Percentiles rank a stretch among this genome's conserved stretches.
phyloP scores from a whole-genome alignment of 2,888 invertebrate genomes.

The Hypolimnas misippus region DNA sequence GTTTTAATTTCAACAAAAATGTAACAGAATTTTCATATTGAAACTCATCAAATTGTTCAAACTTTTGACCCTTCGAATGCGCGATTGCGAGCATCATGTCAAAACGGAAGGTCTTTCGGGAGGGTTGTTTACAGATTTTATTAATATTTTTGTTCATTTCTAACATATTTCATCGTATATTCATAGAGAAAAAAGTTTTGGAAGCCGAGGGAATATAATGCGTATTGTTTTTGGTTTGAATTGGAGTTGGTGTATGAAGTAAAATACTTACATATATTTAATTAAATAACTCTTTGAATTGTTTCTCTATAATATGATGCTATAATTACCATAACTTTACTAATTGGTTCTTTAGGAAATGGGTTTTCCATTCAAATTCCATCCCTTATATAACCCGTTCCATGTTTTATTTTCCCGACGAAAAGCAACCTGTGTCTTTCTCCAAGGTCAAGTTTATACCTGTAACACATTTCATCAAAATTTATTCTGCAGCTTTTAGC shows the following conservation, averaged over 20 bases:
- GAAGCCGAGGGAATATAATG: background rate
- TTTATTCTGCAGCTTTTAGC: too few species aligned
- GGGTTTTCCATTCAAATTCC: too few species aligned
- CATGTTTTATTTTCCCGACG: too few species aligned
- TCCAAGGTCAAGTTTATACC: too few species aligned
- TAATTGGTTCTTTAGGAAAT: too few species aligned
- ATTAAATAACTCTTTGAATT: too few species aligned
- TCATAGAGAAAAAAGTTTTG: background rate
- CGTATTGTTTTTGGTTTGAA: background rate
- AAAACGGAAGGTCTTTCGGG: slow-evolving; percentile 13
- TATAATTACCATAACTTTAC: too few species aligned
- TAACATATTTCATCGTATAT: background rate
- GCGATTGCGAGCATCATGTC: slow-evolving; percentile 17
- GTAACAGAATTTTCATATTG: slow-evolving; percentile 11
- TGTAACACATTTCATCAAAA: too few species aligned
- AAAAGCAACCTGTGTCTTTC: too few species aligned
- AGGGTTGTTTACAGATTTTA: slow-evolving; percentile 1
- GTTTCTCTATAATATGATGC: too few species aligned
- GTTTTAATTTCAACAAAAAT: background rate
- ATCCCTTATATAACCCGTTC: too few species aligned
- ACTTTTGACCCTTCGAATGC: slow-evolving; percentile 15
- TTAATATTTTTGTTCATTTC: background rate
- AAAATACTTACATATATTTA: too few species aligned
- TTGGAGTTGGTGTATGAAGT: background rate
- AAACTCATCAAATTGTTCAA: slow-evolving; percentile 10